Conservation (phyloP, 2,888 invertebrate genomes). For the Rosalia funebris region DNA sequence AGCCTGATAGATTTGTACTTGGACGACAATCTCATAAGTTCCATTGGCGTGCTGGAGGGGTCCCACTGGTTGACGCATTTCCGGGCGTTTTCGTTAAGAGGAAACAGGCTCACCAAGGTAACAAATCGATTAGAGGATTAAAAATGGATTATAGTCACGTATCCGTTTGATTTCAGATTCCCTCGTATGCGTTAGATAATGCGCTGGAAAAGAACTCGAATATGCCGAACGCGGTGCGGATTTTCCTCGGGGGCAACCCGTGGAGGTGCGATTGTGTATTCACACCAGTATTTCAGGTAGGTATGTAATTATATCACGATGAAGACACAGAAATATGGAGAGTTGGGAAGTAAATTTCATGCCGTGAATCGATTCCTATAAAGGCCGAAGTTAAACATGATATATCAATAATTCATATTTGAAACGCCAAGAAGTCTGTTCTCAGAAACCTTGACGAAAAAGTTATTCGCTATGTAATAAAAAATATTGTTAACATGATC, state of each 20-base stretch:
- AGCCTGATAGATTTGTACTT: slow-evolving; percentile 77
- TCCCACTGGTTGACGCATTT: slow-evolving; percentile 82
- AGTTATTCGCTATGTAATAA: no score
- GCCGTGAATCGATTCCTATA: no score
- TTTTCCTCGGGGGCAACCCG: slow-evolving; percentile 80
- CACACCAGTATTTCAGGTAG: slow-evolving; percentile 79
- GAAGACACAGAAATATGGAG: no score
- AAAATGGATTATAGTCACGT: no score
- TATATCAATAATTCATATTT: no score
- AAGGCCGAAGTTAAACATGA: no score
- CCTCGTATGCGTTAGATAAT: slow-evolving; percentile 83
- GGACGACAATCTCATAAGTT: slow-evolving; percentile 78
- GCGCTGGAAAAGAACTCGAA: slow-evolving; percentile 79
- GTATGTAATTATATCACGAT: no score
- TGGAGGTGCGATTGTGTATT: slow-evolving; percentile 87
- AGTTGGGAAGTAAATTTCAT: no score
- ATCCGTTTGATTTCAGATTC: slow-evolving; percentile 68
- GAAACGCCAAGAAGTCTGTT: no score
- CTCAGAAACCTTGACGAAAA: no score
- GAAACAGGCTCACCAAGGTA: slow-evolving; percentile 79
- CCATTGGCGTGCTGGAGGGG: slow-evolving; percentile 77
- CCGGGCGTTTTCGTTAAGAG: slow-evolving; percentile 79
- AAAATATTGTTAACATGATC: no score
- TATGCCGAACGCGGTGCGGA: slow-evolving; percentile 76
- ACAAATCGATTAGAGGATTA: slow-evolving; percentile 13